Conservation (phyloP, 1,140 invertebrate genomes). For the Diorhabda elongata region DNA sequence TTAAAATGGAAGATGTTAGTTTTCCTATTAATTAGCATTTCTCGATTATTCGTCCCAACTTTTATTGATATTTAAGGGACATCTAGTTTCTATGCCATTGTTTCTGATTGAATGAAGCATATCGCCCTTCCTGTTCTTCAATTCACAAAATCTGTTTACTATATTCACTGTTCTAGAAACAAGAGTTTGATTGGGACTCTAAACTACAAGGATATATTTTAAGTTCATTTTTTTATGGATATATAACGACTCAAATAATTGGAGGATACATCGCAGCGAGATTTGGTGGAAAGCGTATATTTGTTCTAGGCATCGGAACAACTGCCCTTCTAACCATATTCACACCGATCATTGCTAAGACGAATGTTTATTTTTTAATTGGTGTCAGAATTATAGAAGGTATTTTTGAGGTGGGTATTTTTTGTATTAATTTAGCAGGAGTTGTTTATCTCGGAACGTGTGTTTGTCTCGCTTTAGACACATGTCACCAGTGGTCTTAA, state of each 20-base stretch:
- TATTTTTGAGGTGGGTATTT: slow-evolving; percentile 69
- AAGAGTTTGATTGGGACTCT: slow-evolving; percentile 78
- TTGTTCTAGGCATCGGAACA: slow-evolving; percentile 72
- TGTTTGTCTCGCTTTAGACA: too few species aligned
- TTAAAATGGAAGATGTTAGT: too few species aligned
- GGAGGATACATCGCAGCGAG: slow-evolving; percentile 54
- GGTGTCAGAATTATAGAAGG: slow-evolving; percentile 79
- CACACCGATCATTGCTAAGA: slow-evolving; percentile 75
- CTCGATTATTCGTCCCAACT: too few species aligned
- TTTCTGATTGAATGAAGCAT: too few species aligned
- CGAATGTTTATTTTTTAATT: slow-evolving; percentile 67
- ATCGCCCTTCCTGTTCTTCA: too few species aligned
- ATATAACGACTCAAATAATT: slow-evolving; percentile 67
- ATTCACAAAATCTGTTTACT: too few species aligned
- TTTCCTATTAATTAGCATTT: too few species aligned
- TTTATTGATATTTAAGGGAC: too few species aligned
- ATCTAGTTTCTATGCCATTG: too few species aligned
- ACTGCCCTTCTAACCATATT: slow-evolving; percentile 78
- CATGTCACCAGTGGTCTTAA: too few species aligned
- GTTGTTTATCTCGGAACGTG: too few species aligned
- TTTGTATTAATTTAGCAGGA: slow-evolving; percentile 56
- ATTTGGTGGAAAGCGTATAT: slow-evolving; percentile 61
- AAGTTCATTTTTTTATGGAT: slow-evolving; percentile 85
- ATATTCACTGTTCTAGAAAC: slow-evolving; percentile 28
- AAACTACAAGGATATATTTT: slow-evolving; percentile 75